Base-by-base conservation (phyloP, 2,113 vertebrate genomes). In the Crocuta crocuta region DNA sequence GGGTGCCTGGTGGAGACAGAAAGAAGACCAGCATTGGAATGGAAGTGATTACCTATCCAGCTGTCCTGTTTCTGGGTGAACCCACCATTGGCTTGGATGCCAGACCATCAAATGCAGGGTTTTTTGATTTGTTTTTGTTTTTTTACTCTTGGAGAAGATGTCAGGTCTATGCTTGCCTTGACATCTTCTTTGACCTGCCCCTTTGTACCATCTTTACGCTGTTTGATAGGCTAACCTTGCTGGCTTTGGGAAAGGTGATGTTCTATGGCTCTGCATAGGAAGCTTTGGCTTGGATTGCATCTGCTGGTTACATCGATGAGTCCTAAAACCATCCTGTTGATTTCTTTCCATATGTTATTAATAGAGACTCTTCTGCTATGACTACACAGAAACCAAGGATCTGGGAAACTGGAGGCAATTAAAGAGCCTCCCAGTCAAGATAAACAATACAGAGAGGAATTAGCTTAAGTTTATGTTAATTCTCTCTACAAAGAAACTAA, bases 261-360 rank as follows among this genome's bases (percentile, higher is more conserved):
- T 99, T 98, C 97, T 99, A 99, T 5, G 99, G 99, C 0, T 96
- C 97, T 1, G 98, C 98, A n/a, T 87, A 94, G 80, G 97, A 89
- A 2, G 97, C 99, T 0, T 97, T 99, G 79, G 80, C 98, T 0
- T 99, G 99, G 61, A 99, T 99, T 96, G 97, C 95, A 8, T 91
- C 98, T 28, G 98, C 99, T 1, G 99, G 99, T 99, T 99, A 98
- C 98, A 98, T 63, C 71, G 99, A 98, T 91, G 99, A 99, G 91
- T 91, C 99, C 6, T 99, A 98, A 95, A 99, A 99, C 96, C 99
- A 99, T 94, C 99, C 99, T 7, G 99, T 99, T 23, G 99, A 99
- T 97, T 99, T 99, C 97, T 99, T 99, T 93, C 98, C 99, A 66
- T 99, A 99, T 43, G 92, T 99, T 35, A 98, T 99, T 76, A 99